Evolutionary conservation across 2,888 invertebrate species (phyloP).

Genomic region (Sceliomorpha sp.): DNA sequence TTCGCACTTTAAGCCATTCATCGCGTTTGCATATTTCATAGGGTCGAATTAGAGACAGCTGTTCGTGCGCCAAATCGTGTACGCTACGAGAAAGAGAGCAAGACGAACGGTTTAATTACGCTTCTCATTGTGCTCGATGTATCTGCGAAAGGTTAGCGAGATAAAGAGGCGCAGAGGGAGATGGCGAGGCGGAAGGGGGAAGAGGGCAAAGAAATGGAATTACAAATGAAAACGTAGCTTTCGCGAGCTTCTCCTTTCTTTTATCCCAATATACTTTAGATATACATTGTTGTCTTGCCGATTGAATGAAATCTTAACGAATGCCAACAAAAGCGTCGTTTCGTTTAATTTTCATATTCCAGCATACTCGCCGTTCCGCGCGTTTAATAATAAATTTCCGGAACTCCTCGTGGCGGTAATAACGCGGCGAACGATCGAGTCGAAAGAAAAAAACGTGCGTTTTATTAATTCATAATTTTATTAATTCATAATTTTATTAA

Average conservation of each 20-base stretch:
- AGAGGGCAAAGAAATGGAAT: constrained; percentile 48
- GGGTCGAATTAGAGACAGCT: constrained; percentile 55
- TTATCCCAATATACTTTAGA: constrained; percentile 27
- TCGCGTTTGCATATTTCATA: constrained; percentile 57
- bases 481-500: no score
- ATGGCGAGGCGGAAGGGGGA: no score
- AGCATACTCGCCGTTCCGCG: no score
- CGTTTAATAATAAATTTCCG: no score
- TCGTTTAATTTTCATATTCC: no score
- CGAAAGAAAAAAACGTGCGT: no score
- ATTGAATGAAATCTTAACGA: constrained; percentile 32
- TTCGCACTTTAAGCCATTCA: constrained; percentile 48
- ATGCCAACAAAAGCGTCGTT: constrained; percentile 12
- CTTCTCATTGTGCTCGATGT: constrained; percentile 49
- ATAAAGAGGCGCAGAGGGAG: no score
- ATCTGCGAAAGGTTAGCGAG: constrained; percentile 23
- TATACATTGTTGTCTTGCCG: constrained; percentile 2
- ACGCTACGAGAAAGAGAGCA: constrained; percentile 43
- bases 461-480: no score
- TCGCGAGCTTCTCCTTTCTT: constrained; percentile 10
- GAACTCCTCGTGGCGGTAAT: no score
- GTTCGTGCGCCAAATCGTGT: constrained; percentile 49
- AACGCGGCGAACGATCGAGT: no score
- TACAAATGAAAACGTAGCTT: constrained; percentile 41
- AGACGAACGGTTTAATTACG: constrained; percentile 50